Conservation (phyloP, 2,888 invertebrate species). For the Metellina segmentata region DNA sequence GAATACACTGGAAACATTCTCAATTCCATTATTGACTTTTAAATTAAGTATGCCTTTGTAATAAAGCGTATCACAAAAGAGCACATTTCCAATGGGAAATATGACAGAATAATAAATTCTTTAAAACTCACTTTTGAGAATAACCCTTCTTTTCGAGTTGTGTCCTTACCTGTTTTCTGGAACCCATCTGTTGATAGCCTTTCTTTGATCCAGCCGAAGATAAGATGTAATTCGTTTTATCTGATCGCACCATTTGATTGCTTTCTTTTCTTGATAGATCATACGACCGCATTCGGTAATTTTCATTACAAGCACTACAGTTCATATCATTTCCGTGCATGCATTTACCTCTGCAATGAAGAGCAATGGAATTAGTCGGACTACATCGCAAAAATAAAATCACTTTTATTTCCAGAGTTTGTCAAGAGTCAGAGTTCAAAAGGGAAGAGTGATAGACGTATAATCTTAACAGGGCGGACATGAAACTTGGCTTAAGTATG, state of each 20-base stretch:
- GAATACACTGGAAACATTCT: background rate
- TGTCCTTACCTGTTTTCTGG: slow-evolving; percentile 39
- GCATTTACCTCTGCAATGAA: slow-evolving; percentile 39
- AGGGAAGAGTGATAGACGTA: background rate
- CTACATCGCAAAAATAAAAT: background rate
- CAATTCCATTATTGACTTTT: no score
- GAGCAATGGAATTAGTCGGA: background rate
- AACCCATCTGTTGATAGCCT: slow-evolving; percentile 17
- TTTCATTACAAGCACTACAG: slow-evolving; percentile 43
- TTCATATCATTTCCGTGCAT: slow-evolving; percentile 31
- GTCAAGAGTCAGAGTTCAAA: background rate
- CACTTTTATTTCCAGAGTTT: background rate
- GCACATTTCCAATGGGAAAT: background rate
- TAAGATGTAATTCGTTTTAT: slow-evolving; percentile 12
- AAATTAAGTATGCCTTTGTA: background rate
- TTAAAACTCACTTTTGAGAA: background rate
- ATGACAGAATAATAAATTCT: background rate
- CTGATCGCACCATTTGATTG: slow-evolving; percentile 11
- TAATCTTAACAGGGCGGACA: background rate
- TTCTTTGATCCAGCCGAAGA: slow-evolving; percentile 18
- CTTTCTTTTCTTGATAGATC: slow-evolving; percentile 38
- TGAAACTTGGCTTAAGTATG: background rate
- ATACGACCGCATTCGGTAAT: background rate
- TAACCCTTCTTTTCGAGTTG: background rate
- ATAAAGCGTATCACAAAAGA: background rate